phyloP scores from a whole-genome alignment of 2,113 vertebrate genomes.

The Campylomormyrus tamandua region DNA sequence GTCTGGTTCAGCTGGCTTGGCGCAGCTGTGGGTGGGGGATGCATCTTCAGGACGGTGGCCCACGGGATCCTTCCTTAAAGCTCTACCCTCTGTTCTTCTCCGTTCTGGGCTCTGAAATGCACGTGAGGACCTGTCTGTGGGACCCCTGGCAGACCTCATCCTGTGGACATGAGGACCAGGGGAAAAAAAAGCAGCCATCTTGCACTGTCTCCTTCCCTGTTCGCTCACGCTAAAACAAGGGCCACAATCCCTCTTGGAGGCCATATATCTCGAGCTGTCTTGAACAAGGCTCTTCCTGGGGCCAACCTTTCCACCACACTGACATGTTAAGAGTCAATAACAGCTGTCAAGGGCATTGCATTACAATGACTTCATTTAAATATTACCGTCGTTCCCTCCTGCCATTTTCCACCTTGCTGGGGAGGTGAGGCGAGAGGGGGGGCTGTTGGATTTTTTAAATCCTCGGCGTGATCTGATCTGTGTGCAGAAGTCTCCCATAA shows the following conservation, averaged over 20 bases:
- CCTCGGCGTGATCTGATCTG: background rate
- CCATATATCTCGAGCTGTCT: background rate
- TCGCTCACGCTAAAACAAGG: background rate
- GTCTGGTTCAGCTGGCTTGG: background rate
- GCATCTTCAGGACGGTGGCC: background rate
- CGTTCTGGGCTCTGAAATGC: background rate
- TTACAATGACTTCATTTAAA: conserved; percentile 8
- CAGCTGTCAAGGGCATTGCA: background rate
- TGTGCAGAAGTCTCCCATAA: background rate
- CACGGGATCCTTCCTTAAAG: background rate
- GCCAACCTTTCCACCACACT: background rate
- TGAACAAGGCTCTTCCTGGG: background rate
- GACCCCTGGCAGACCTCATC: background rate
- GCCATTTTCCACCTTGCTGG: background rate
- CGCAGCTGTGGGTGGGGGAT: background rate
- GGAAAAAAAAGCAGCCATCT: background rate
- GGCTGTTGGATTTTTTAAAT: background rate
- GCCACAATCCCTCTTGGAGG: background rate
- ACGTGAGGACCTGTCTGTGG: background rate
- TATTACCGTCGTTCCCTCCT: background rate
- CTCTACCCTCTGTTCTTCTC: background rate
- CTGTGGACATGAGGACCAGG: background rate
- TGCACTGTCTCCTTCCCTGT: background rate
- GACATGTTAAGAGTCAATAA: background rate
- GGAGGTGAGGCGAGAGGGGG: background rate